phyloP scores from a whole-genome alignment of 2,888 invertebrate species.

The Drosophila testacea region DNA sequence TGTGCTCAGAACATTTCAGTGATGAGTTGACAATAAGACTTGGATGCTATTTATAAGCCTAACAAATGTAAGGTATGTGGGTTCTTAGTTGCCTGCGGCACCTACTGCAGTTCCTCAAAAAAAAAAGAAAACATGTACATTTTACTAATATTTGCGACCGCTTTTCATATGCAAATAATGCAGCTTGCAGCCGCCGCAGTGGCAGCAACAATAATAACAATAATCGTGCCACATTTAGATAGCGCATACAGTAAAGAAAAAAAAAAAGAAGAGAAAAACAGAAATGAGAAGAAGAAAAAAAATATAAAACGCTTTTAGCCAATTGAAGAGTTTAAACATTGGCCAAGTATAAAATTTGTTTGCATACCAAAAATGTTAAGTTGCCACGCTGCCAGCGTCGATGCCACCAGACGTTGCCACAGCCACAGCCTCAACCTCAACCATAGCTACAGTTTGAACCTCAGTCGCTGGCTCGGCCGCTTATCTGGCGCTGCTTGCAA shows the following conservation, averaged over 20 bases:
- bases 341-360: conserved; percentile 81
- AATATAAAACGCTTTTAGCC: conserved; percentile 74
- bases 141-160: conserved; percentile 28
- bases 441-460: conserved; percentile 42
- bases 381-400: conserved; percentile 45
- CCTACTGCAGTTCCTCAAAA: conserved; percentile 20
- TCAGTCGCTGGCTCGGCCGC: conserved; percentile 66
- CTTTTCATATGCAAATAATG: conserved; percentile 69
- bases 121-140: conserved; percentile 19
- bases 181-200: conserved; percentile 35
- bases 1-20: conserved; percentile 52
- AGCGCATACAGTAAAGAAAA: conserved; percentile 40
- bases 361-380: conserved; percentile 74
- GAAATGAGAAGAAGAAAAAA: background rate
- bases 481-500: conserved; percentile 80
- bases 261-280: conserved; percentile 2
- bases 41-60: conserved; percentile 68
- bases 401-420: background rate
- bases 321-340: conserved; percentile 81
- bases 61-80: conserved; percentile 46
- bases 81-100: conserved; percentile 45
- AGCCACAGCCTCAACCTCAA: background rate
- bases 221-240: conserved; percentile 82
- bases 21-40: conserved; percentile 70
- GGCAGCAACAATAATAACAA: conserved; percentile 74